Conservation (phyloP, 2,113 vertebrate genomes). For the Phyllostomus hastatus region DNA sequence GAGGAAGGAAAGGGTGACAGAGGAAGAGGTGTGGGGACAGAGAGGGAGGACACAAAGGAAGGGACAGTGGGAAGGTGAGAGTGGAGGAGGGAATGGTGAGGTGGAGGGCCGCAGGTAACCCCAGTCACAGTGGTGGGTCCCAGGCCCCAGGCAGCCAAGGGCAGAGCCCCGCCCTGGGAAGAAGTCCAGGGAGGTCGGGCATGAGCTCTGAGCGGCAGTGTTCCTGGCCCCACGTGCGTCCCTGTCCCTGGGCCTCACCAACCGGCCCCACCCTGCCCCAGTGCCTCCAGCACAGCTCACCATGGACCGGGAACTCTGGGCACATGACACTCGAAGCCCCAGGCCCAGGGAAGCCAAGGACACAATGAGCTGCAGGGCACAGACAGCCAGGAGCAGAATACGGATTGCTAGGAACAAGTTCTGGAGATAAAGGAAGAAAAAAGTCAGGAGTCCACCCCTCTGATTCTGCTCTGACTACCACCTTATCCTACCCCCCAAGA, state of each 20-base stretch:
- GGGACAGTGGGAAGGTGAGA: neutral
- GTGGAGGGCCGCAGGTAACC: no score
- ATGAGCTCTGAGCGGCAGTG: rapidly evolving
- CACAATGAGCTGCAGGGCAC: neutral
- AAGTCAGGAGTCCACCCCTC: no score
- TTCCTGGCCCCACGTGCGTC: rapidly evolving
- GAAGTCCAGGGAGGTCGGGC: no score
- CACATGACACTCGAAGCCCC: neutral
- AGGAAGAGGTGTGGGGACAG: neutral
- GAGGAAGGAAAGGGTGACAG: neutral
- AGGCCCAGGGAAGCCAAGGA: slow-evolving; percentile 36
- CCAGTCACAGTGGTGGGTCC: rapidly evolving
- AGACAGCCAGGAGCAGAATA: slow-evolving; percentile 37
- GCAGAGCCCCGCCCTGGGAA: neutral
- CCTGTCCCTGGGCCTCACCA: rapidly evolving
- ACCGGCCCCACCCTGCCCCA: neutral
- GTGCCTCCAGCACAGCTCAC: neutral
- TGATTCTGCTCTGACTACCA: neutral
- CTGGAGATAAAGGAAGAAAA: neutral
- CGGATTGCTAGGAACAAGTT: slow-evolving; percentile 32
- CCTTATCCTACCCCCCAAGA: no score
- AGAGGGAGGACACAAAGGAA: neutral
- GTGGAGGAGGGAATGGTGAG: neutral
- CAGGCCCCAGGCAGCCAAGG: neutral
- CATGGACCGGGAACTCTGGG: neutral